Conservation (phyloP, 2,888 invertebrate species). For the Patella depressa region DNA sequence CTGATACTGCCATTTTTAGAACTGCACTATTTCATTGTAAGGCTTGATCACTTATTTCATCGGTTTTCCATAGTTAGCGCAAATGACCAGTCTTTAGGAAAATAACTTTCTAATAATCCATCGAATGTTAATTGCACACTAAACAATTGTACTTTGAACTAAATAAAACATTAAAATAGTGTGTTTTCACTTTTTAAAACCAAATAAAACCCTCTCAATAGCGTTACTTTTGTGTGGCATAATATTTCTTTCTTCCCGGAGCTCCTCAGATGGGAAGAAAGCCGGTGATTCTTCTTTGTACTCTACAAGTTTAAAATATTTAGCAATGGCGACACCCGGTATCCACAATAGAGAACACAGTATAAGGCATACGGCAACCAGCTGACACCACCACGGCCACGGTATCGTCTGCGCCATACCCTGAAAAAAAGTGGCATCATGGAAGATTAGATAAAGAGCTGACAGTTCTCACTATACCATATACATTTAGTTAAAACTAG, state of each 20-base stretch:
- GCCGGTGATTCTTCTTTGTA: conserved; percentile 54
- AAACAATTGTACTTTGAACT: too few species aligned
- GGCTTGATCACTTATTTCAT: too few species aligned
- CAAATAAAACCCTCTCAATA: conserved; percentile 39
- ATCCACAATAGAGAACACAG: conserved; percentile 55
- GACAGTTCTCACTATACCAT: too few species aligned
- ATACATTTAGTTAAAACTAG: too few species aligned
- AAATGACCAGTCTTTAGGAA: too few species aligned
- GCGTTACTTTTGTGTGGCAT: conserved; percentile 31
- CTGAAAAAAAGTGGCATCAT: conserved; percentile 34
- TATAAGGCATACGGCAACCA: conserved; percentile 52
- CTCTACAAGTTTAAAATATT: conserved; percentile 41
- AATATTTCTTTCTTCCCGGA: conserved; percentile 47
- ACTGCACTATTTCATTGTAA: too few species aligned
- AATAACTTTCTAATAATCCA: too few species aligned
- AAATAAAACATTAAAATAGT: background rate
- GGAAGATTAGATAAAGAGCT: too few species aligned
- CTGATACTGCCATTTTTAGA: too few species aligned
- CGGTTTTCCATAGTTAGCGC: too few species aligned
- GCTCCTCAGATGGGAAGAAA: conserved; percentile 55
- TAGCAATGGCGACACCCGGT: conserved; percentile 51
- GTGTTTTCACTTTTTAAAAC: conserved; percentile 34
- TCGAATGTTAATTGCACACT: too few species aligned
- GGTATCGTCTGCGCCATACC: conserved; percentile 40
- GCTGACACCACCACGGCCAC: conserved; percentile 58